Percentiles rank a stretch among this genome's conserved stretches.
These are phyloP conservation scores for Hecatera dysodea DNA, from an alignment of 2,888 invertebrate genomes.

Conservation along the genomic window DNA sequence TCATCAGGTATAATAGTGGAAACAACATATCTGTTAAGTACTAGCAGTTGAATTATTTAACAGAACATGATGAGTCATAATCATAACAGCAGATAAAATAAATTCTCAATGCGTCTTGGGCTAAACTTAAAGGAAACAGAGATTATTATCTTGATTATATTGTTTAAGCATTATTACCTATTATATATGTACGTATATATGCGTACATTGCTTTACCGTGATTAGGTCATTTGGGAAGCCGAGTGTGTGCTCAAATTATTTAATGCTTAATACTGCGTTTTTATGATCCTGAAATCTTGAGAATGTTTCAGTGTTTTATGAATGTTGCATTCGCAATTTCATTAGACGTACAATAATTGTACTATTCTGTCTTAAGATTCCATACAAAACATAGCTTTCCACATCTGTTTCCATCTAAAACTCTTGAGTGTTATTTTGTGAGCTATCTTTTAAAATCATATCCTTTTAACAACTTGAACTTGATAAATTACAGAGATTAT, in stretches of 20 bases:
- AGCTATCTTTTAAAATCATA: not conserved
- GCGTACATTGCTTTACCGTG: not conserved
- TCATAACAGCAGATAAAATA: conserved; percentile 14
- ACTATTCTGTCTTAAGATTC: not conserved
- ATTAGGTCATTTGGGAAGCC: not conserved
- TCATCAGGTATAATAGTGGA: too few species aligned
- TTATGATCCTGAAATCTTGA: not conserved
- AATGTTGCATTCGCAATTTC: not conserved
- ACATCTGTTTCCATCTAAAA: not conserved
- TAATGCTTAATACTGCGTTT: not conserved
- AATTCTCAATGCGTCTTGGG: not conserved
- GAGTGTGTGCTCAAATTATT: not conserved
- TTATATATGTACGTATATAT: too few species aligned
- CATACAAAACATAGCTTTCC: not conserved
- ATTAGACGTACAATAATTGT: not conserved
- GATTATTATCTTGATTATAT: conserved; percentile 22
- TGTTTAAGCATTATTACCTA: conserved; percentile 7
- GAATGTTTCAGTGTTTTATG: not conserved
- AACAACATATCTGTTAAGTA: not conserved
- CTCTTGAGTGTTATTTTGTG: not conserved
- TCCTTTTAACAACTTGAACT: not conserved
- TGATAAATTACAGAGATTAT: not conserved
- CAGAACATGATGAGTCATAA: not conserved
- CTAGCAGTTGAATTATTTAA: conserved; percentile 10
- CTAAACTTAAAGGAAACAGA: conserved; percentile 15